phyloP scores from a whole-genome alignment of 2,888 invertebrate species.

The Melieria omissa region DNA sequence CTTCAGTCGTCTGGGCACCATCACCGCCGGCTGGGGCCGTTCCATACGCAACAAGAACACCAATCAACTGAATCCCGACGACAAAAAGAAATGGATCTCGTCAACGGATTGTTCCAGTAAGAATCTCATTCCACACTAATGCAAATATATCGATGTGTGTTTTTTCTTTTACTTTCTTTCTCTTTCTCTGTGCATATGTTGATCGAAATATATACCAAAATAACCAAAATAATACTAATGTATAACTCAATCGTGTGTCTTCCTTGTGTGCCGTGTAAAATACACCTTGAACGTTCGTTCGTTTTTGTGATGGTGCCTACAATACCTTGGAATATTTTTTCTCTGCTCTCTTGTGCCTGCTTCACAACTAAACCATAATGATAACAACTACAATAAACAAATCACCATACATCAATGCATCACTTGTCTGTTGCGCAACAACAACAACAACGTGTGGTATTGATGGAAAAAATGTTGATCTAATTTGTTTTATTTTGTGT shows the following conservation, averaged over 20 bases:
- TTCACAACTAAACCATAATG: no score
- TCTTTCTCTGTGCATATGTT: constrained; percentile 41
- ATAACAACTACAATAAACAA: no score
- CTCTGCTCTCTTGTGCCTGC: constrained; percentile 15
- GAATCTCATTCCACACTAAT: constrained; percentile 63
- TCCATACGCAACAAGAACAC: constrained; percentile 88
- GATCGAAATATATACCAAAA: neutral
- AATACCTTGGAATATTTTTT: constrained; percentile 38
- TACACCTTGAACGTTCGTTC: constrained; percentile 34
- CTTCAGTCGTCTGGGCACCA: constrained; percentile 88
- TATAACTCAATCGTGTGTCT: constrained; percentile 39
- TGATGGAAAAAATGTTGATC: no score
- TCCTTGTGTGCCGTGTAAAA: constrained; percentile 46
- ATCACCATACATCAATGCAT: no score
- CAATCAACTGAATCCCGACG: constrained; percentile 83
- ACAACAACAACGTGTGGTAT: no score
- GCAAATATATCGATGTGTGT: constrained; percentile 64
- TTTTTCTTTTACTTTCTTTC: constrained; percentile 45
- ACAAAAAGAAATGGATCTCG: constrained; percentile 92
- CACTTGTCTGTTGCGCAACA: no score
- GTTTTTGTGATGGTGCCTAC: constrained; percentile 34
- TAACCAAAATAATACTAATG: constrained; percentile 26
- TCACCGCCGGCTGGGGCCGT: constrained; percentile 91
- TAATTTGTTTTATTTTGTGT: constrained; percentile 11
- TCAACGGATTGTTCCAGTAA: constrained; percentile 93